Evolutionary conservation across 1,140 invertebrate genomes (phyloP), one percentile per base, ranked within the genome.

Genomic region (Leptinotarsa defecta): DNA sequence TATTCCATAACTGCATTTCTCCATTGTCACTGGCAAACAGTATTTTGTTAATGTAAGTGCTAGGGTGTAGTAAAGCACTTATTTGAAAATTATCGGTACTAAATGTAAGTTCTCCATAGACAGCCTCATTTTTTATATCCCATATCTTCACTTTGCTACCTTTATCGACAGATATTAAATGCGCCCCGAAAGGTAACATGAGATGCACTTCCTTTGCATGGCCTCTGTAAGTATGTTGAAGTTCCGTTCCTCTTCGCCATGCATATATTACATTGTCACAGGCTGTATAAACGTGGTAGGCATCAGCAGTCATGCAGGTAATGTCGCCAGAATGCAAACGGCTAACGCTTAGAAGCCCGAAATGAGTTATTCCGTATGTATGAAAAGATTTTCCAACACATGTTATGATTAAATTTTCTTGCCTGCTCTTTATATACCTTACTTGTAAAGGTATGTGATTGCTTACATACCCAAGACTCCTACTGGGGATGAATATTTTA

Each of bases 1-100:
- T 87, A 87, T 99, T 99, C 94, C 96, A 97, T 65, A 99, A 85
- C 81, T 98, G 95, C 74, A 99, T 78, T 52, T 88, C 84, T 0
- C 97, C 98, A 86, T 98, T 95, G 71, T 92, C 88, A 80, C 95
- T 97, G 15, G 94, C 97, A 67, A 99, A 86, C n/a, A 99, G 84
- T 67, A 99, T 90, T 88, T 99, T 99, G 84, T 99, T 98, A 3
- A 97, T 85, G 83, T 99, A 99, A 0, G 97, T 97, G 64, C 89
- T 91, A 3, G 97, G 97, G 89, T 99, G 97, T 67, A 93, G 87
- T 2, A 98, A 77, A 1, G 93, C 88, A 0, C 93, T 92, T 13
- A 98, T 92, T 81, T 91, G 87, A 84, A 98, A 98, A 17, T 85
- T 85, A 0, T 89, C 84, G n/a, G 89, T 87, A 77, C 91, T 89